Evolutionary conservation across 1,140 invertebrate genomes (phyloP).

Genomic region (Vollenhovia emeryi): DNA sequence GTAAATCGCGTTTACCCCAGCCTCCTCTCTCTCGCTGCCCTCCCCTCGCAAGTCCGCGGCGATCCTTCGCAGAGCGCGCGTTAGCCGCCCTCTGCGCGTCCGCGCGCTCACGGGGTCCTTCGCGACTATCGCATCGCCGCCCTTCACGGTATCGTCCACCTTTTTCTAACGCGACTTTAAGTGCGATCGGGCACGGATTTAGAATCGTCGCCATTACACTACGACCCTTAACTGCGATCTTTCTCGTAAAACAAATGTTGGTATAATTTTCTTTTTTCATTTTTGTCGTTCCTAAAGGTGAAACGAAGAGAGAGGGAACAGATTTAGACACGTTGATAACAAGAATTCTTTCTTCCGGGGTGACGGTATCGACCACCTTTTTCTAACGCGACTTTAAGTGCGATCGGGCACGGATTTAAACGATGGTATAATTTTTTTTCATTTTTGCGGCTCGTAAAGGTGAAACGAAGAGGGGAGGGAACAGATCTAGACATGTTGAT

Average conservation of each 20-base stretch:
- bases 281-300: neutral
- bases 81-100: constrained; percentile 32
- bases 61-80: constrained; percentile 70
- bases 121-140: neutral
- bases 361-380: neutral
- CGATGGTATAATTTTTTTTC: too few relatives aligned
- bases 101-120: neutral
- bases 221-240: too few relatives aligned
- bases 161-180: neutral
- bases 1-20: constrained; percentile 83
- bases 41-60: constrained; percentile 72
- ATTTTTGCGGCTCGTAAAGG: neutral
- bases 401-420: neutral
- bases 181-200: neutral
- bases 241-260: neutral
- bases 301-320: neutral
- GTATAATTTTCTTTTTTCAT: neutral
- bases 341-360: neutral
- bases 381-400: neutral
- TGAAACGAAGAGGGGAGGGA: neutral
- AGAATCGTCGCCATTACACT: neutral
- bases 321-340: neutral
- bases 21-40: too few relatives aligned
- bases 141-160: neutral
- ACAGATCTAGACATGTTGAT: neutral